These are phyloP conservation scores for Salmo trutta DNA, from an alignment of 2,797 vertebrate genomes.

Conservation along the genomic window DNA sequence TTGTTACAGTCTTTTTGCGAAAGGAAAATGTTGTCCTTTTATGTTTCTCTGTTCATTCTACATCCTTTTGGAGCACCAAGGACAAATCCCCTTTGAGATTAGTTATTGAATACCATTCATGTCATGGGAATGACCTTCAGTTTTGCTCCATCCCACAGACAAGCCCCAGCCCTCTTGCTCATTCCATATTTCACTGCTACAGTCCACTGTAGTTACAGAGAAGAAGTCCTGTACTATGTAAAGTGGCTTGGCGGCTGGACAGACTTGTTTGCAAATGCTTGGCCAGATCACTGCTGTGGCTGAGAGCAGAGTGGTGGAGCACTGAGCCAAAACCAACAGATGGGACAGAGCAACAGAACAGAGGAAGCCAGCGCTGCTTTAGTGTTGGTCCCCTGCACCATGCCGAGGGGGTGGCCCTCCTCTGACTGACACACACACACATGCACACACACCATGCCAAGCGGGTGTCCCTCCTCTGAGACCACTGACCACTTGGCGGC, in stretches of 20 bases:
- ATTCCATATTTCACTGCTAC: constrained; percentile 62
- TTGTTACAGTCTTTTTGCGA: not conserved
- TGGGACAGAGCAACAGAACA: constrained; percentile 67
- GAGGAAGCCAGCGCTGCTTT: constrained; percentile 72
- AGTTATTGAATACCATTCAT: constrained; percentile 42
- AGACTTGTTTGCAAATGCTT: constrained; percentile 70
- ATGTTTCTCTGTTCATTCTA: not conserved
- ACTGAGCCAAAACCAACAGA: constrained; percentile 82
- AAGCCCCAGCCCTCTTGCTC: constrained; percentile 39
- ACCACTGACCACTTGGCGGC: constrained; percentile 34
- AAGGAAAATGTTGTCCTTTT: not conserved
- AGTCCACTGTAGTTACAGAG: constrained; percentile 64
- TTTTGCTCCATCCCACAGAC: constrained; percentile 41
- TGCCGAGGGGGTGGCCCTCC: constrained; percentile 67
- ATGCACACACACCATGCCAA: not conserved
- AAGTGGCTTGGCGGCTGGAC: constrained; percentile 72
- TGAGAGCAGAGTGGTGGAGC: constrained; percentile 52
- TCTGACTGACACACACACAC: constrained; percentile 37
- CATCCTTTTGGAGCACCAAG: not conserved
- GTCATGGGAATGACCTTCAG: constrained; percentile 64
- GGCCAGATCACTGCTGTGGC: constrained; percentile 70
- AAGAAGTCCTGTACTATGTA: constrained; percentile 59
- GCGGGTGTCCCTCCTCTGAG: not conserved
- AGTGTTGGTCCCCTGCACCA: constrained; percentile 69
- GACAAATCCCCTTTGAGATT: not conserved